Percentiles rank a stretch among this genome's conserved stretches.
These are phyloP conservation scores for Willisornis vidua DNA, from an alignment of 2,113 vertebrate species.

Conservation along the genomic window DNA sequence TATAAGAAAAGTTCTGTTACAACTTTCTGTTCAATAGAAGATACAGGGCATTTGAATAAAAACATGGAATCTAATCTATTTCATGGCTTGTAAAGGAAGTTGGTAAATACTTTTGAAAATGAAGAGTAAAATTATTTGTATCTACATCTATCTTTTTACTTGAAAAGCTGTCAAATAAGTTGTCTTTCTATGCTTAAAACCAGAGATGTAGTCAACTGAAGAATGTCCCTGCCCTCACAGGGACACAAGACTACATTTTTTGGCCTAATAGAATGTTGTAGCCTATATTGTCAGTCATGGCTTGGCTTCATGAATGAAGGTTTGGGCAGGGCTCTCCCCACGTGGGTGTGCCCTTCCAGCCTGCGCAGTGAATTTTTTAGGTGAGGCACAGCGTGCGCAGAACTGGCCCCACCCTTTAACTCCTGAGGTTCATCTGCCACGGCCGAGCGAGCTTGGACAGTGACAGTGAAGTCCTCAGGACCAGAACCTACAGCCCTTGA, in stretches of 20 bases:
- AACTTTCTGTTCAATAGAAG: neutral
- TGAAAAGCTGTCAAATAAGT: neutral
- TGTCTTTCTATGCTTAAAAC: neutral
- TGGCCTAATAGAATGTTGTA: neutral
- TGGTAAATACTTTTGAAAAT: neutral
- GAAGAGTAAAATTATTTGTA: neutral
- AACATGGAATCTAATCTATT: neutral
- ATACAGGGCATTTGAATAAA: neutral
- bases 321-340: no score
- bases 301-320: no score
- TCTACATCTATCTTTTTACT: neutral
- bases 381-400: no score
- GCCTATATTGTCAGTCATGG: no score
- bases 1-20: neutral
- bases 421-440: no score
- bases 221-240: neutral
- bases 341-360: no score
- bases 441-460: no score
- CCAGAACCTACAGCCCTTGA: no score
- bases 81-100: neutral
- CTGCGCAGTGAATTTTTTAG: no score
- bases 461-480: no score
- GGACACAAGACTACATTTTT: slow-evolving; percentile 15
- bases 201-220: neutral
- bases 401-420: no score